Percentiles rank a stretch among this genome's conserved stretches.
Conservation (phyloP, 2,113 vertebrate genomes). For the Zosterops hypoxanthus region DNA sequence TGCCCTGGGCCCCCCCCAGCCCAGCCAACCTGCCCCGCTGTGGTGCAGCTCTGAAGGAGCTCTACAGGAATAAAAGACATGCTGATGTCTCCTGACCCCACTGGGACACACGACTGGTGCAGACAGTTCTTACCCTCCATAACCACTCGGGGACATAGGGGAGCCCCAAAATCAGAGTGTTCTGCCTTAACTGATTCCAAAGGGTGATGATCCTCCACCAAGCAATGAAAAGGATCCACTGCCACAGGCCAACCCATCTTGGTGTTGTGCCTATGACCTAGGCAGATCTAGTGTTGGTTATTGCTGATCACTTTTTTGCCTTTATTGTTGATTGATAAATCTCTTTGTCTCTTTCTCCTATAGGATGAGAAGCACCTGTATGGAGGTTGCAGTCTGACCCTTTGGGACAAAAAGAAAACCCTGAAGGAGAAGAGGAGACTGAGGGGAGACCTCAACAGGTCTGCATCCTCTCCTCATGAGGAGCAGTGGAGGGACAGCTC, state of each 20-base stretch:
- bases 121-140: not conserved
- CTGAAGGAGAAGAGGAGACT: not conserved
- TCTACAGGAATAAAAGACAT: not conserved
- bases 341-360: not conserved
- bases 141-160: not conserved
- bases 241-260: not conserved
- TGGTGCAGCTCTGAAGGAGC: not conserved
- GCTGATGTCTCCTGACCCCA: not conserved
- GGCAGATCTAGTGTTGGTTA: not conserved
- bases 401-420: not conserved
- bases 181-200: not conserved
- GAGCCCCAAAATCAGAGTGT: not conserved
- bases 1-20: too few species aligned
- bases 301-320: not conserved
- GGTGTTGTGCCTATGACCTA: not conserved
- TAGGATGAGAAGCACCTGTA: not conserved
- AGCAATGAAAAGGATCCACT: not conserved
- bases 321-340: not conserved
- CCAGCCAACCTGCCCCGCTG: not conserved
- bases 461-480: not conserved
- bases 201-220: not conserved
- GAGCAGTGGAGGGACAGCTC: not conserved
- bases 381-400: not conserved
- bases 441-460: not conserved
- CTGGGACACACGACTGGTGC: not conserved